Conservation (phyloP, 1,140 invertebrate species). For the Augochlora pura region DNA sequence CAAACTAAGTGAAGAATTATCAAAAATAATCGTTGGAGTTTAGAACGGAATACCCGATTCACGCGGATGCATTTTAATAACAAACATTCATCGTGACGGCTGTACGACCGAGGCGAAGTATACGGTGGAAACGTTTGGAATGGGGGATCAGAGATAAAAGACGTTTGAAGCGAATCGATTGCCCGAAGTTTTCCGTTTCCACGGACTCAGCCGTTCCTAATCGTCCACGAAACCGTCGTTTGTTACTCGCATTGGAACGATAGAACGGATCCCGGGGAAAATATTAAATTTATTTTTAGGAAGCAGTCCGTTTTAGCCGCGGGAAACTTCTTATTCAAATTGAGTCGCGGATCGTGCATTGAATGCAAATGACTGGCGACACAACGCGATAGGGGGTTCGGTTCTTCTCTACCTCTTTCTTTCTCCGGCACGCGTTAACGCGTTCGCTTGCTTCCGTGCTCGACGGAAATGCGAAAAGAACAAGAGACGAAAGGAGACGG, state of each 20-base stretch:
- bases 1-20: too few species aligned
- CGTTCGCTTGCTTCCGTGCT: conserved; percentile 17
- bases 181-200: background rate
- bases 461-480: too few species aligned
- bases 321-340: conserved; percentile 62
- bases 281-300: conserved; percentile 47
- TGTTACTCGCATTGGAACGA: background rate
- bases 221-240: conserved; percentile 31
- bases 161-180: background rate
- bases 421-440: background rate
- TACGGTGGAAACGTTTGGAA: too few species aligned
- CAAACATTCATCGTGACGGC: too few species aligned
- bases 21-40: too few species aligned
- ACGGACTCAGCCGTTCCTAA: background rate
- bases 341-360: conserved; percentile 64
- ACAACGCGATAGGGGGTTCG: conserved; percentile 55
- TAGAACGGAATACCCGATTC: too few species aligned
- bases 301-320: conserved; percentile 46
- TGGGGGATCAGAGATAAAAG: too few species aligned
- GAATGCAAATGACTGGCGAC: conserved; percentile 59
- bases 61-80: too few species aligned
- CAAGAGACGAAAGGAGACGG: too few species aligned
- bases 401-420: conserved; percentile 17
- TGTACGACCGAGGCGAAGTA: too few species aligned
- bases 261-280: conserved; percentile 19